Conservation (phyloP, 2,797 vertebrate species). For the Dryobates pubescens region DNA sequence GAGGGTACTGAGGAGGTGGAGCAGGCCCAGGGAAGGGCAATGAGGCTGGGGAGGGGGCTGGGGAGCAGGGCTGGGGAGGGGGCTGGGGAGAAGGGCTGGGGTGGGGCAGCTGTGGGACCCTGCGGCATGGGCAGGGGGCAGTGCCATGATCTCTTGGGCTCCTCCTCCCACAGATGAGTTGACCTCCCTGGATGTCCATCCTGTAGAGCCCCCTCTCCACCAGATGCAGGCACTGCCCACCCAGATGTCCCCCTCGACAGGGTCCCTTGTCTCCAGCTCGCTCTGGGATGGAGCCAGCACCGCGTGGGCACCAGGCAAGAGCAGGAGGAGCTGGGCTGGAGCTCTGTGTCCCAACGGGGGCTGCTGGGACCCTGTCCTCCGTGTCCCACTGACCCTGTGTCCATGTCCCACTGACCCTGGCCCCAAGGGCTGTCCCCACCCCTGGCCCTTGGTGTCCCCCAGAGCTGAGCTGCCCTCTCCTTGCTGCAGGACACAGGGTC, state of each 20-base stretch:
- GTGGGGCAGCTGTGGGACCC: no score
- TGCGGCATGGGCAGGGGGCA: neutral
- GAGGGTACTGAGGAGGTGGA: no score
- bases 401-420: neutral
- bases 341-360: no score
- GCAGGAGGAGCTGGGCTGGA: neutral
- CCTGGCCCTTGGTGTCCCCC: neutral
- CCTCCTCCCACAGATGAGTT: neutral
- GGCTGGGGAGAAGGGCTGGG: no score
- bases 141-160: neutral
- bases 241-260: accelerated
- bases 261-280: accelerated
- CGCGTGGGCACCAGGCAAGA: neutral
- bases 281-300: neutral
- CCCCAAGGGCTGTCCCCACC: neutral
- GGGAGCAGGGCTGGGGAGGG: no score
- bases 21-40: no score
- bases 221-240: accelerated
- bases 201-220: neutral
- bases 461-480: neutral
- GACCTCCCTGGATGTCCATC: neutral
- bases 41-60: no score
- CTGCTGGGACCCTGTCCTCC: neutral
- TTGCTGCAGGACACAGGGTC: neutral
- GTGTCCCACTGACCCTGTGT: no score